phyloP scores from a whole-genome alignment of 2,797 vertebrate genomes.

The Sitta carolinensis region DNA sequence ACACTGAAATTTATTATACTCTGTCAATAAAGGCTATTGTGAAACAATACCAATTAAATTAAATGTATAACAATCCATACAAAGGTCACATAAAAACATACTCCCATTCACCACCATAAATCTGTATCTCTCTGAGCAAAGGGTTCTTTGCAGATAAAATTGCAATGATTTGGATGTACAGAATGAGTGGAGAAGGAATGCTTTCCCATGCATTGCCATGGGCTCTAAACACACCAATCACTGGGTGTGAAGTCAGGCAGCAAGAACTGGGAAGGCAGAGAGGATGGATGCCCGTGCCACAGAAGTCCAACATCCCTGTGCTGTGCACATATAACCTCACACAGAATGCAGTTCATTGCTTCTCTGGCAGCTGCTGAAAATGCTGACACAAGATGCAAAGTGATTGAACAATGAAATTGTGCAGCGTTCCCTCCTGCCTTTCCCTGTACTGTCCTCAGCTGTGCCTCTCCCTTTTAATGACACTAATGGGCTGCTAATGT shows the following conservation, averaged over 20 bases:
- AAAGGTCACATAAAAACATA: background rate
- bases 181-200: background rate
- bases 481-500: background rate
- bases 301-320: background rate
- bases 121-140: background rate
- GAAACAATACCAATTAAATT: background rate
- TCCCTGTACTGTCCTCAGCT: background rate
- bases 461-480: background rate
- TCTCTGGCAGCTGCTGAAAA: background rate
- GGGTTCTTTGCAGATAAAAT: background rate
- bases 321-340: background rate
- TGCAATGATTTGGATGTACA: background rate
- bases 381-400: background rate
- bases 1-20: background rate
- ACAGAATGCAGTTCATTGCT: rapidly evolving
- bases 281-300: background rate
- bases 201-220: background rate
- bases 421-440: background rate
- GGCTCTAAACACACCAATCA: background rate
- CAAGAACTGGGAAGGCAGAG: background rate
- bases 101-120: background rate
- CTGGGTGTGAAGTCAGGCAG: background rate
- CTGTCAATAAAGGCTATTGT: background rate
- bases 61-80: background rate
- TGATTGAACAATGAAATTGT: rapidly evolving